Conservation (phyloP, 1,140 invertebrate species). For the Drosophila persimilis region DNA sequence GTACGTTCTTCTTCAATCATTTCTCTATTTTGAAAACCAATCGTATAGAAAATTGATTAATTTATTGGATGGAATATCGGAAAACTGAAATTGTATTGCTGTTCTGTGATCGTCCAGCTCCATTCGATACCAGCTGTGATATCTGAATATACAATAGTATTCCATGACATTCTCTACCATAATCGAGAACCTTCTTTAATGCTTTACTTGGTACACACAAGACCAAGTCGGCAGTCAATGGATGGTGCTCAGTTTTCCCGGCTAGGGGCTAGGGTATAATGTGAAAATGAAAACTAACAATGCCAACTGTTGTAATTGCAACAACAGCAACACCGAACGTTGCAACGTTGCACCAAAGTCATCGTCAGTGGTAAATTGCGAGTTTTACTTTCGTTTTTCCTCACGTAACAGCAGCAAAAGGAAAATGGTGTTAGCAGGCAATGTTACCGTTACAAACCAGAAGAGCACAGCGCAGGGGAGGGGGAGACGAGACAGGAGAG, state of each 20-base stretch:
- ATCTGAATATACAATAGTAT: too few species aligned
- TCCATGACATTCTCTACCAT: too few species aligned
- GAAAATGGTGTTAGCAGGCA: conserved; percentile 81
- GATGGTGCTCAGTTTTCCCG: conserved; percentile 25
- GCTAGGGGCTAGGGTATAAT: conserved; percentile 29
- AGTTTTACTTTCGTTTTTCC: conserved; percentile 79
- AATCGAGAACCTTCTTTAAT: too few species aligned
- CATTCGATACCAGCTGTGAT: too few species aligned
- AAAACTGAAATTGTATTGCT: too few species aligned
- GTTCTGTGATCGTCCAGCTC: too few species aligned
- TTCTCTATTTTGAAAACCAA: too few species aligned
- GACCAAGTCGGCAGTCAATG: conserved; percentile 36
- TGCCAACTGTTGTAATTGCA: conserved; percentile 69
- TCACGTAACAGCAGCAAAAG: conserved; percentile 74
- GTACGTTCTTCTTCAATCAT: too few species aligned
- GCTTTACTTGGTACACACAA: too few species aligned
- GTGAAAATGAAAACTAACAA: conserved; percentile 72
- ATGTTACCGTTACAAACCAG: conserved; percentile 59
- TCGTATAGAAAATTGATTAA: too few species aligned
- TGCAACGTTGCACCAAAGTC: conserved; percentile 67
- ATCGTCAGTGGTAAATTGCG: conserved; percentile 49
- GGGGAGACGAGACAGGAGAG: too few species aligned
- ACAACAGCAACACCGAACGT: conserved; percentile 16
- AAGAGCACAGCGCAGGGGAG: neutral
- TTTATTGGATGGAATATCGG: too few species aligned